phyloP scores from a whole-genome alignment of 2,888 invertebrate species.

The Sarcophaga carnaria region DNA sequence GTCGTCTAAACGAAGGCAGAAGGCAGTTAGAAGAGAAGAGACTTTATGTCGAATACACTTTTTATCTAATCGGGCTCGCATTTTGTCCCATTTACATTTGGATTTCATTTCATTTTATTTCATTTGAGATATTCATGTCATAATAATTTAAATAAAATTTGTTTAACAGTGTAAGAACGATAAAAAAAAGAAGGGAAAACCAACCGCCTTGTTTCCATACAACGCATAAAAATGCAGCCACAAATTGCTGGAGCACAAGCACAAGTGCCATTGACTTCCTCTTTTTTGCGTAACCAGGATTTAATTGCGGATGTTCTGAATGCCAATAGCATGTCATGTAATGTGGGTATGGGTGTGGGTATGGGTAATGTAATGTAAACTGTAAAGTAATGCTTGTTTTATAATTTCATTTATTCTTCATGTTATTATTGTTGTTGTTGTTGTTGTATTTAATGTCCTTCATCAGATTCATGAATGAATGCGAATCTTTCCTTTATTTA shows the following conservation, averaged over 20 bases:
- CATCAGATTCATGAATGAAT: not conserved
- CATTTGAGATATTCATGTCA: slow-evolving; percentile 51
- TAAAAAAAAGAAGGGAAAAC: not conserved
- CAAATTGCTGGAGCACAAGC: slow-evolving; percentile 20
- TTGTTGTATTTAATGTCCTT: slow-evolving; percentile 43
- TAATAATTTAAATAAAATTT: slow-evolving; percentile 55
- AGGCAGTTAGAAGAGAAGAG: too few species aligned
- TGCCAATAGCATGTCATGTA: slow-evolving; percentile 27
- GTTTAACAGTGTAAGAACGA: slow-evolving; percentile 42
- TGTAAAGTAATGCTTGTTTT: slow-evolving; percentile 33
- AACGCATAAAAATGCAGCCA: slow-evolving; percentile 9
- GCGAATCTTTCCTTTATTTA: slow-evolving; percentile 30
- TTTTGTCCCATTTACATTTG: not conserved
- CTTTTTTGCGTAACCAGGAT: slow-evolving; percentile 35
- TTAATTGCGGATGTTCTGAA: slow-evolving; percentile 66
- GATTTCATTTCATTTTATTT: not conserved
- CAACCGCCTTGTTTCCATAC: not conserved
- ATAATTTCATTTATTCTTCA: not conserved
- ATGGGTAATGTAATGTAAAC: slow-evolving; percentile 24
- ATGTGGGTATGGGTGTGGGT: not conserved
- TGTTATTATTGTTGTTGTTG: slow-evolving; percentile 36
- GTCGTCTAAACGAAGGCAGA: not conserved
- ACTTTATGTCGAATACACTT: slow-evolving; percentile 40
- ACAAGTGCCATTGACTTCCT: slow-evolving; percentile 1
- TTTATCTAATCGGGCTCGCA: slow-evolving; percentile 5